These are phyloP conservation scores for Metellina segmentata DNA, from an alignment of 2,888 invertebrate species.

Conservation along the genomic window DNA sequence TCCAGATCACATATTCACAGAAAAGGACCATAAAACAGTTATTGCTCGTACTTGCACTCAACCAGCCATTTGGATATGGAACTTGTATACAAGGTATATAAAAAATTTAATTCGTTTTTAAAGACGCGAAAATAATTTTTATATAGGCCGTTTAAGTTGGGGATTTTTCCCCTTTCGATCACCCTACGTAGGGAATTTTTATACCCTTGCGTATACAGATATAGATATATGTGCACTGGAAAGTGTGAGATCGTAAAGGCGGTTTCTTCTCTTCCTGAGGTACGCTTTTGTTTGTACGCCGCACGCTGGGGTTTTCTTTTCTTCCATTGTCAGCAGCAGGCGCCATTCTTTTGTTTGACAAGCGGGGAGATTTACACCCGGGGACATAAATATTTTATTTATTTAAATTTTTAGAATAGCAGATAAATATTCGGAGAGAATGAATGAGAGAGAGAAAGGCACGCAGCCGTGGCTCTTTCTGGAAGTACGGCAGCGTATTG, in stretches of 20 bases:
- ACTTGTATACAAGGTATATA: constrained; percentile 69
- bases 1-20: constrained; percentile 62
- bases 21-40: constrained; percentile 64
- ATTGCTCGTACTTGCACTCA: constrained; percentile 46
- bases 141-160: constrained; percentile 47
- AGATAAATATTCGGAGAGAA: constrained; percentile 72
- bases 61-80: constrained; percentile 21
- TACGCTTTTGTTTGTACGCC: constrained; percentile 65
- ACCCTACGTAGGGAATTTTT: constrained; percentile 38
- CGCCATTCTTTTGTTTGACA: constrained; percentile 64
- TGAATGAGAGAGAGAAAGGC: constrained; percentile 4
- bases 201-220: constrained; percentile 34
- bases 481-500: neutral
- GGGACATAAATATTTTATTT: constrained; percentile 73
- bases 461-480: no score
- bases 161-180: constrained; percentile 6
- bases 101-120: constrained; percentile 75
- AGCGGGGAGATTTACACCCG: constrained; percentile 51
- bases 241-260: constrained; percentile 63
- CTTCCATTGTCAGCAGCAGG: constrained; percentile 38
- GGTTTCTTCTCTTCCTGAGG: constrained; percentile 12
- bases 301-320: constrained; percentile 25
- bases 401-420: constrained; percentile 70
- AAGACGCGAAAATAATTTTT: constrained; percentile 72
- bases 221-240: constrained; percentile 28